phyloP scores from a whole-genome alignment of 1,140 invertebrate genomes.

The Agrypnia vestita region DNA sequence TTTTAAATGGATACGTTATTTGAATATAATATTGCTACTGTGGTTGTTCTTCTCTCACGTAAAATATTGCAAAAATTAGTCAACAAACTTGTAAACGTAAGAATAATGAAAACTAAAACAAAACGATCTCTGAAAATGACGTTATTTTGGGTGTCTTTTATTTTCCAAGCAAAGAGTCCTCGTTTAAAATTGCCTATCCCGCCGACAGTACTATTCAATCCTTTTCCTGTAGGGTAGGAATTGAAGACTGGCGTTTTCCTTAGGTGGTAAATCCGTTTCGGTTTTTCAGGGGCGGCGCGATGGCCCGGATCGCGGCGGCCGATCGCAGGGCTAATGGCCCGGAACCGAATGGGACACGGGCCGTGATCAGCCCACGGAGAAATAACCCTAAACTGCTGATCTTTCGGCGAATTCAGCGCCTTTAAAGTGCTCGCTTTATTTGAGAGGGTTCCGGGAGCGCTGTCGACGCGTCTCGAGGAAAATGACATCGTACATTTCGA shows the following conservation, averaged over 20 bases:
- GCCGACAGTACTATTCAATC: background rate
- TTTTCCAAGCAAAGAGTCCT: background rate
- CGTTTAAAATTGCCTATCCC: background rate
- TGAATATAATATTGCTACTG: no score
- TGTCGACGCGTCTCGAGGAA: slow-evolving; percentile 3
- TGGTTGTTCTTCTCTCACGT: no score
- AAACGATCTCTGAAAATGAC: no score
- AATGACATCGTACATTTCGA: slow-evolving; percentile 24
- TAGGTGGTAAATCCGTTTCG: slow-evolving; percentile 14
- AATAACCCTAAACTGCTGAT: slow-evolving; percentile 37
- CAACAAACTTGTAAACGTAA: no score
- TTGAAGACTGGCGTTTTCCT: slow-evolving; percentile 1
- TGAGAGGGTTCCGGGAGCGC: background rate
- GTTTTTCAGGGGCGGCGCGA: slow-evolving; percentile 15
- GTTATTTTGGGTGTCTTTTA: background rate
- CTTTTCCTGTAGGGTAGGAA: background rate
- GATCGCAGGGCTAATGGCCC: slow-evolving; percentile 24
- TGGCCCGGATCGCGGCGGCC: background rate
- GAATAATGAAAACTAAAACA: no score
- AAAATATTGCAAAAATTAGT: no score
- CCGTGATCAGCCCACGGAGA: slow-evolving; percentile 14
- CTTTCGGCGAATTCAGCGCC: slow-evolving; percentile 28
- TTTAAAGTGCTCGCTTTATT: slow-evolving; percentile 20
- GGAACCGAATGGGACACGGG: slow-evolving; percentile 26
- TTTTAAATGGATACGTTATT: no score